A percentile compares a stretch with the other conserved stretches of the same genome.
phyloP scores from a whole-genome alignment of 1,140 invertebrate genomes.

The Drosophila arawakana region DNA sequence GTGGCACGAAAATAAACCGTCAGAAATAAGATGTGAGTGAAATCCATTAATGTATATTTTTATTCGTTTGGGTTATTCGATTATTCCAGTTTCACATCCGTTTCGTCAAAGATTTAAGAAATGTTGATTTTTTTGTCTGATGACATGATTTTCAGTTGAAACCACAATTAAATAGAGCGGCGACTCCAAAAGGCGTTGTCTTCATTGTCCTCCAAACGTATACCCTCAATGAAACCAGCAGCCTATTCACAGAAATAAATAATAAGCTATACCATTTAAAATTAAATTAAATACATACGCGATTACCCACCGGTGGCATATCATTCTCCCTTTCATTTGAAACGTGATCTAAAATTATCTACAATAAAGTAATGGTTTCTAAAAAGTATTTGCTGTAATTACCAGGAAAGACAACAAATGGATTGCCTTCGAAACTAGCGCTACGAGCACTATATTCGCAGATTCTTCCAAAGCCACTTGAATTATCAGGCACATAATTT shows the following conservation, averaged over 20 bases:
- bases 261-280: no score
- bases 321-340: neutral
- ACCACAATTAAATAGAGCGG: neutral
- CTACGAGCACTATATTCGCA: slow-evolving; percentile 42
- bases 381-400: slow-evolving; percentile 1
- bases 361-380: neutral
- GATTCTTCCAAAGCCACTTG: slow-evolving; percentile 71
- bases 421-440: slow-evolving; percentile 54
- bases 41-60: neutral
- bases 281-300: no score
- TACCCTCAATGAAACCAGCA: neutral
- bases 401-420: slow-evolving; percentile 74
- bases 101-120: no score
- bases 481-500: slow-evolving; percentile 61
- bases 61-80: no score
- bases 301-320: no score
- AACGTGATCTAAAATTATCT: neutral
- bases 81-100: no score
- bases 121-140: neutral
- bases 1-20: slow-evolving; percentile 52
- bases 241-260: no score
- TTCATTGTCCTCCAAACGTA: neutral
- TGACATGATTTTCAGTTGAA: neutral
- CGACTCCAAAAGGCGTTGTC: neutral
- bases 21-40: neutral